Evolutionary conservation across 2,888 invertebrate genomes (phyloP), one percentile per base, ranked within the genome.

Genomic region (Tridacna crocea): DNA sequence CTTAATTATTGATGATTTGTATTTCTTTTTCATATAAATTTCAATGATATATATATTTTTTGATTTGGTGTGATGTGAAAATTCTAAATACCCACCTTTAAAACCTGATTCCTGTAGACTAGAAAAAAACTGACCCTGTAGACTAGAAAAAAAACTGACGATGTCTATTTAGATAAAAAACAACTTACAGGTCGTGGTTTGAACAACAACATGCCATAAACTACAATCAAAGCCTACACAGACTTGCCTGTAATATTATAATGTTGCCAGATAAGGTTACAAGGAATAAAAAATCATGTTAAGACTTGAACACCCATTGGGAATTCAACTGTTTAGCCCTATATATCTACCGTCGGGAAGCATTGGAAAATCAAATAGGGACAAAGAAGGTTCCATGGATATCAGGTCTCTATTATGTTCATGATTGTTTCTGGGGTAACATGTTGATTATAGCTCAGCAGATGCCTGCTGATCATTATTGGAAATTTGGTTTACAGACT

Each of bases 331-430:
- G 70, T 22, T 70, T 51, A 70, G 51, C 24, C 55, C 36, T 19
- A 66, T 66, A 66, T 66, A 46, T 66, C 66, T 46, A 17, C 27
- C 51, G 15, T 51, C 15, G n/a, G 51, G 48, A 70, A 51, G 70
- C 48, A 70, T 70, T 51, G 70, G 70, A 70, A 51, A 70, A 51
- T 70, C 17, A 70, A 70, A 24, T 70, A 66, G 51, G 70, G 70
- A 70, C 70, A 70, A 70, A 51, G 47, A 24, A 48, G 55, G 26
- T 24, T 70, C 70, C 24, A 51, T 51, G 51, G 51, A 70, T 70
- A 70, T 15, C 26, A 70, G 26, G 70, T 48, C 24, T 70, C 70
- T 51, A 70, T 22, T 27, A 48, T 46, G 12, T 51, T n/a, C 70
- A 8, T 51, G 8, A 51, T 70, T 48, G 48, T 70, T 70, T 22